Evolutionary conservation across 2,113 vertebrate species (phyloP), one percentile per base, ranked within the genome.

Genomic region (Centropus unirufus): DNA sequence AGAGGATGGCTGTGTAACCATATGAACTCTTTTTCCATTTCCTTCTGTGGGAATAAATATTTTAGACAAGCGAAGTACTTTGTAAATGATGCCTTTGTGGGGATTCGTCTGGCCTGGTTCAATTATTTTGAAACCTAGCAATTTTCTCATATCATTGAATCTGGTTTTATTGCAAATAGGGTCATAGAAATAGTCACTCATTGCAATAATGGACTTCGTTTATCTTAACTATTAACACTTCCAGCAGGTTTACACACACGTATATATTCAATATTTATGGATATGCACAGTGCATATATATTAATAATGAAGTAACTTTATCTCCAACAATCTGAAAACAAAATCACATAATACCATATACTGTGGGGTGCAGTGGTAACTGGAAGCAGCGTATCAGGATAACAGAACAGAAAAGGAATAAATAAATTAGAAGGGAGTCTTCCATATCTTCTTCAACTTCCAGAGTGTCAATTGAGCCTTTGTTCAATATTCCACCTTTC

Each of bases 381-480:
- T 95, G 90, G 95, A 97, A 96, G 96, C 92, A 92, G 79, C 84
- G 86, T 88, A 96, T 97, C 94, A 91, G 85, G 90, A 90, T 97
- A 90, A 96, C 95, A 94, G 74, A 95, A 95, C 89, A 97, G 95
- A 96, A 95, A 72, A 88, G 87, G 93, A 88, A 98, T 98, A 97
- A 98, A 98, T 99, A 98, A 98, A 97, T 99, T 96, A 98, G 97
- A 96, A 96, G 88, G 92, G 89, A 97, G 98, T 97, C 97, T 98
- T 97, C 83, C 95, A 87, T 98, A 95, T 97, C 89, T 97, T 95
- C 96, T 96, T 98, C 88, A 86, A 90, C 91, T 96, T 96, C 93
- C 94, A 94, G 83, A 76, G 93, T 85, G 96, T 98, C 92, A 97
- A 68, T 12, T 77, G 95, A 97, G 92, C 95, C 93, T 91, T 95